Percentiles rank a stretch among this genome's conserved stretches.
Conservation (phyloP, 2,113 vertebrate species). For the Zonotrichia leucophrys region DNA sequence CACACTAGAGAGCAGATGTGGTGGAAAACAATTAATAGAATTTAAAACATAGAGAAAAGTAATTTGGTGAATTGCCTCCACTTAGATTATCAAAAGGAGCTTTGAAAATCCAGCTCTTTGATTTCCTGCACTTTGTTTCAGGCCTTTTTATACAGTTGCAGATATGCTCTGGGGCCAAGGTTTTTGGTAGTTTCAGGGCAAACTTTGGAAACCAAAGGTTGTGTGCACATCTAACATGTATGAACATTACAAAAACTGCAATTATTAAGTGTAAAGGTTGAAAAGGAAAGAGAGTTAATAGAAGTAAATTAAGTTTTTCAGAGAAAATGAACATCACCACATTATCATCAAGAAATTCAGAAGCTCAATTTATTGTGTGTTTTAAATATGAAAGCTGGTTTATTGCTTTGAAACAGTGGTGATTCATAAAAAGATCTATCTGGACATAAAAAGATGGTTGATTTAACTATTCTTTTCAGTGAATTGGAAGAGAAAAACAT, state of each 20-base stretch:
- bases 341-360: neutral
- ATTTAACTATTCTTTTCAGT: neutral
- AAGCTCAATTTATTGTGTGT: neutral
- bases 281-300: neutral
- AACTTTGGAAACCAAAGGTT: neutral
- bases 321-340: neutral
- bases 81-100: slow-evolving; percentile 2
- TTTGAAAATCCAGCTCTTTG: neutral
- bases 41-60: neutral
- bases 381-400: neutral
- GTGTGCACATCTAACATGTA: neutral
- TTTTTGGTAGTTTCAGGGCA: neutral
- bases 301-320: neutral
- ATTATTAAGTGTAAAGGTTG: neutral
- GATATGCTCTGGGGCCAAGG: neutral
- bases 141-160: neutral
- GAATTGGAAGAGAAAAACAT: neutral
- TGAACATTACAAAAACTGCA: neutral
- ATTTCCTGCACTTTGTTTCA: neutral
- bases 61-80: neutral
- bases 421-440: neutral
- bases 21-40: neutral
- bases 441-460: neutral
- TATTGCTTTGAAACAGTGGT: neutral
- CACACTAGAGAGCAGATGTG: neutral